Base-by-base conservation (phyloP, 2,113 vertebrate species). In the Saiga tatarica region DNA sequence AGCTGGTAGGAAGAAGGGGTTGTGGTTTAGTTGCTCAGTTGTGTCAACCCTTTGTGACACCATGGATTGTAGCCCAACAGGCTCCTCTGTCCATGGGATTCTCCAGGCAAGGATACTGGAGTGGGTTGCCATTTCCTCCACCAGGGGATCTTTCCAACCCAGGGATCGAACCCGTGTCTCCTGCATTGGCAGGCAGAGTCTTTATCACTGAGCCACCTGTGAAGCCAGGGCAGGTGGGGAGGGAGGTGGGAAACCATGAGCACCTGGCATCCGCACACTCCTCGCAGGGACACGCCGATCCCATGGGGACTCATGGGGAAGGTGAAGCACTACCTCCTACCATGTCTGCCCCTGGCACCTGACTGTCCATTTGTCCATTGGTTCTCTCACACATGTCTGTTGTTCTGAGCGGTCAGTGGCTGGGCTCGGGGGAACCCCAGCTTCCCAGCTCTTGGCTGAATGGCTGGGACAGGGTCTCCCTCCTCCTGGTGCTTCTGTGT, bases 311-410 rank as follows among this genome's bases (percentile, higher is more conserved):
- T 53, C 60, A 47, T 15, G 3, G 84, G 42, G 64, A 28, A 16
- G 3, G 2, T 10, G 17, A 17, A 26, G 19, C n/a, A 9, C 17
- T 16, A 1, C 47, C 59, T 23, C 28, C 0, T 4, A n/a, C 30
- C 16, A 1, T 0, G 5, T 26, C 55, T 16, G 52, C 36, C 78
- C 17, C 79, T 33, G 10, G 47, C 16, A 8, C 17, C 78, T 47
- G 30, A 19, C 30, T 5, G 0, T 1, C 14, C 52, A 0, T 12
- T 36, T 21, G 55, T 19, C 8, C 26, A 1, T 7, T 6, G 39
- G 16, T 7, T 33, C 23, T 84, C 7, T n/a, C n/a, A 39, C 13
- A 33, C 0, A 23, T 16, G 52, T 26, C 23, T 57, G 52, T 4
- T 2, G 33, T 8, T n/a, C 21, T 55, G 52, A 36, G 28, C 1